A percentile compares a stretch with the other conserved stretches of the same genome.
Conservation (phyloP, 2,888 invertebrate species). For the Parnassius smintheus region DNA sequence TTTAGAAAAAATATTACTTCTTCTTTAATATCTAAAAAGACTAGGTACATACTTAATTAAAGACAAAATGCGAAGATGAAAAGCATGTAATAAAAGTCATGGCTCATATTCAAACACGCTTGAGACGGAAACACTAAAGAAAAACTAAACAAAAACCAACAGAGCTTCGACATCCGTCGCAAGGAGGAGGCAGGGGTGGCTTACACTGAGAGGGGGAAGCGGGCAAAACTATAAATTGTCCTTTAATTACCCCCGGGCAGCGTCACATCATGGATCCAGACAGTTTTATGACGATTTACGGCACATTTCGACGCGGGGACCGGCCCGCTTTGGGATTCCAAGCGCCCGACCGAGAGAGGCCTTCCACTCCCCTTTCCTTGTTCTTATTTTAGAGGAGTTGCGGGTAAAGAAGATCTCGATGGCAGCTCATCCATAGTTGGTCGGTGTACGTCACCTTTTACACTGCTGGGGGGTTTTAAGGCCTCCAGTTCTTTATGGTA, state of each 20-base stretch:
- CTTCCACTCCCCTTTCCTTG: conserved; percentile 36
- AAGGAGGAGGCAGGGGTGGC: conserved; percentile 48
- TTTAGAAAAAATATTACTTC: neutral
- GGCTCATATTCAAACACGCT: conserved; percentile 29
- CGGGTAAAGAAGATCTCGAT: conserved; percentile 23
- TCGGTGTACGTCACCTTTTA: conserved; percentile 51
- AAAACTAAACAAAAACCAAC: conserved; percentile 48
- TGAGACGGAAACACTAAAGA: conserved; percentile 39
- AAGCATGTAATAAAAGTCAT: conserved; percentile 18
- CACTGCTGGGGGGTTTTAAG: conserved; percentile 74
- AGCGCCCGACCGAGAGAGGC: conserved; percentile 48
- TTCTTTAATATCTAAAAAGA: neutral
- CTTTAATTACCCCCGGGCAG: conserved; percentile 82
- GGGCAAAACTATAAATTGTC: conserved; percentile 80
- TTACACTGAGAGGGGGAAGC: conserved; percentile 54
- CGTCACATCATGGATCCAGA: conserved; percentile 87
- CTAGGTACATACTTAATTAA: conserved; percentile 5
- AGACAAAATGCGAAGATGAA: conserved; percentile 21
- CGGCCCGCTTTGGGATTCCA: conserved; percentile 65
- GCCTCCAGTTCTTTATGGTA: conserved; percentile 81
- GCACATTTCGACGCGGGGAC: conserved; percentile 74
- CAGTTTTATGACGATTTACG: conserved; percentile 86
- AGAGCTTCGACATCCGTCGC: conserved; percentile 53
- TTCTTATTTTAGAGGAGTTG: conserved; percentile 18
- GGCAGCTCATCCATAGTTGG: conserved; percentile 35